A percentile compares a stretch with the other conserved stretches of the same genome.
Conservation (phyloP, 2,888 invertebrate species). For the Lamellibrachia satsuma region DNA sequence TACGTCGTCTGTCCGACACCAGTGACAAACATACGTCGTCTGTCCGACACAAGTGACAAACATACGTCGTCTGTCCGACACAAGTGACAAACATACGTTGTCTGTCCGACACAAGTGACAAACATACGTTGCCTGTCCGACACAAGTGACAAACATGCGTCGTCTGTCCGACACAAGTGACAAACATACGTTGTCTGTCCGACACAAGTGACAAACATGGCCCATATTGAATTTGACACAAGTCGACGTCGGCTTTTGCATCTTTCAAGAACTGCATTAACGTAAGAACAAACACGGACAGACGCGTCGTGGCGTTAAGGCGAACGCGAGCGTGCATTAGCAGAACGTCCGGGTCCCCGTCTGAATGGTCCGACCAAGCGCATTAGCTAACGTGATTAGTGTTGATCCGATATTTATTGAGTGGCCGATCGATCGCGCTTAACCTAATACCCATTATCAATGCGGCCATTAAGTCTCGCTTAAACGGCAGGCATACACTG, state of each 20-base stretch:
- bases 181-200: not conserved
- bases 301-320: not conserved
- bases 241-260: not conserved
- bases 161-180: no score
- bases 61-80: no score
- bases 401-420: constrained; percentile 12
- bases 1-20: no score
- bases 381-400: not conserved
- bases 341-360: not conserved
- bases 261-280: not conserved
- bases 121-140: no score
- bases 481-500: not conserved
- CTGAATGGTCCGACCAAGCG: not conserved
- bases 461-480: constrained; percentile 5
- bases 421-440: constrained; percentile 17
- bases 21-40: no score
- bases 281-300: not conserved
- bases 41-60: no score
- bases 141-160: no score
- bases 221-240: not conserved
- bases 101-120: no score
- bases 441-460: constrained; percentile 17
- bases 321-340: not conserved
- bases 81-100: no score
- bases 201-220: not conserved